Evolutionary conservation across 2,113 vertebrate genomes (phyloP), one percentile per base, ranked within the genome.

Genomic region (Ursus arctos): DNA sequence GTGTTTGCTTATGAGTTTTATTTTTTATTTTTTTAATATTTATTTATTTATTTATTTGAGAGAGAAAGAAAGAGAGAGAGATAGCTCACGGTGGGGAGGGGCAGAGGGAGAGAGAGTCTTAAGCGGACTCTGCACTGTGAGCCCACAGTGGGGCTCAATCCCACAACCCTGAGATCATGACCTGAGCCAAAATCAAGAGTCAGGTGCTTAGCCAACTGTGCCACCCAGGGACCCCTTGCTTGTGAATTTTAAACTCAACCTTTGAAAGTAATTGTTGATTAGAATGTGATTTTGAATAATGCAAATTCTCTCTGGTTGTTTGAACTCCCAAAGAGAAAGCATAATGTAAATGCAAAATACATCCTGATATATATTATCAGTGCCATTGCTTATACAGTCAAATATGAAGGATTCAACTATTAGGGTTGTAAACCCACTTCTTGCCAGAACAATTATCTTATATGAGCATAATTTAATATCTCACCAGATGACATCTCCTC

Each of bases 251-350:
- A 88, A 79, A 59, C 10, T 4, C 36, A 67, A 36, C 6, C 1
- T 95, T 74, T 84, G 55, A 74, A 95, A 93, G 9, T n/a, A 72
- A 74, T 4, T 59, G 21, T 65, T 90, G 19, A 61, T 53, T 31
- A 53, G 28, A 90, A 81, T 76, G 21, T 71, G 12, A 76, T 81
- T 95, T 92, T 90, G 47, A 87, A 79, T 79, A 79, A 89, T 71
- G 63, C 33, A 61, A 71, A 74, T 91, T 81, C 43, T 81, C 31
- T 28, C 57, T 16, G 6, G 57, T 72, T 6, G 36, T 85, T 61
- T 85, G 16, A 87, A 15, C 13, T 61, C 28, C 36, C 47, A 71
- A 80, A n/a, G 31, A 31, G 31, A 86, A 93, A 86, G 61, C 4
- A 72, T 28, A 77, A 86, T 72, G 3, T 55, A 72, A 77, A 93